Percentiles rank a stretch among this genome's conserved stretches.
Conservation (phyloP, 2,113 vertebrate genomes). For the Diphyllodes magnificus region DNA sequence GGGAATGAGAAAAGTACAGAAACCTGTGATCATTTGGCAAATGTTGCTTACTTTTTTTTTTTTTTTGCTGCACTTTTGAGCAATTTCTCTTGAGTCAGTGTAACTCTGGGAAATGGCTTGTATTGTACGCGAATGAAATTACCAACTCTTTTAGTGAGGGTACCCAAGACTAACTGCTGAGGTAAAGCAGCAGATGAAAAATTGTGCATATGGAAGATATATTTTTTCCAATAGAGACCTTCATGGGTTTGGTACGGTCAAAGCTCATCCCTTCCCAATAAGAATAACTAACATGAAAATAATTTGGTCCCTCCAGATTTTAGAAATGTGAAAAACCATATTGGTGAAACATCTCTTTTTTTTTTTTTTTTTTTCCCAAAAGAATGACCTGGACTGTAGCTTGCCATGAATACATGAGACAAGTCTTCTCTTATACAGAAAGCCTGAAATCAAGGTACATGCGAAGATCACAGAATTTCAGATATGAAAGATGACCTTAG, state of each 20-base stretch:
- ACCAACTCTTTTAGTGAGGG: neutral
- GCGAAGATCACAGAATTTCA: neutral
- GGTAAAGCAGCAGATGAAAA: neutral
- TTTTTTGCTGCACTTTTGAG: neutral
- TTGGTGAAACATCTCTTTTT: rapidly evolving
- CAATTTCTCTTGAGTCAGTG: neutral
- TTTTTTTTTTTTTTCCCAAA: too few species aligned
- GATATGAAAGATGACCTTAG: neutral
- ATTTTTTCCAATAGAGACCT: neutral
- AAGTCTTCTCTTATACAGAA: neutral
- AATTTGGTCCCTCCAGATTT: neutral
- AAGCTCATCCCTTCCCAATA: neutral
- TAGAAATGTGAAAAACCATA: neutral
- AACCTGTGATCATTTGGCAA: neutral
- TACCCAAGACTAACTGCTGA: neutral
- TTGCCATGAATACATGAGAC: rapidly evolving
- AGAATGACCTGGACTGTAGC: neutral
- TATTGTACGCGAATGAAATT: too few species aligned
- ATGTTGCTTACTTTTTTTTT: neutral
- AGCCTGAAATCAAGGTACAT: neutral
- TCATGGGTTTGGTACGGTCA: neutral
- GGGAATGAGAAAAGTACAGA: neutral
- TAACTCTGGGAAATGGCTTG: neutral
- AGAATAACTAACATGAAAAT: neutral
- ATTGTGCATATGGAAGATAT: neutral